A percentile compares a stretch with the other conserved stretches of the same genome.
Conservation (phyloP, 2,888 invertebrate species). For the Noctua janthina region DNA sequence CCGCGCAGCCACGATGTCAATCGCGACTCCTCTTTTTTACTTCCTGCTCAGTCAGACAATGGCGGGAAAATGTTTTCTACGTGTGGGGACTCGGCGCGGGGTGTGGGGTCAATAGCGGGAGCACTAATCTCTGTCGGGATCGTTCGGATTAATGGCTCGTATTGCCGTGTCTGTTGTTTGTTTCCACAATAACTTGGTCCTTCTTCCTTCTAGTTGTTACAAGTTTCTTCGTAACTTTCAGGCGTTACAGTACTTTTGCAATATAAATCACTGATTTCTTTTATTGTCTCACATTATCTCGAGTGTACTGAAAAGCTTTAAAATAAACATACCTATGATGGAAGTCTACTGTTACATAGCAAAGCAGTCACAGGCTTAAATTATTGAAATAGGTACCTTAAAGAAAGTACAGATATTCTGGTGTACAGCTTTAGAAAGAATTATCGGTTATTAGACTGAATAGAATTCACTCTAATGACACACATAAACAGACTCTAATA, state of each 20-base stretch:
- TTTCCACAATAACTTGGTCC: slow-evolving; percentile 82
- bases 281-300: slow-evolving; percentile 8
- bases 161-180: slow-evolving; percentile 88
- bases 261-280: slow-evolving; percentile 18
- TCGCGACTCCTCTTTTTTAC: slow-evolving; percentile 85
- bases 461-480: neutral
- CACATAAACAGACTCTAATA: neutral
- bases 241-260: slow-evolving; percentile 67
- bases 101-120: slow-evolving; percentile 84
- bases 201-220: slow-evolving; percentile 80
- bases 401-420: neutral
- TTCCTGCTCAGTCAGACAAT: slow-evolving; percentile 86
- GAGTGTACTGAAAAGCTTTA: slow-evolving; percentile 1
- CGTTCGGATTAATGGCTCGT: slow-evolving; percentile 88
- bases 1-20: slow-evolving; percentile 82
- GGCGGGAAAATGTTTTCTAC: slow-evolving; percentile 87
- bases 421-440: neutral
- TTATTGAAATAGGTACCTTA: neutral
- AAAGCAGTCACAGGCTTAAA: neutral
- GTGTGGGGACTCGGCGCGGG: slow-evolving; percentile 79
- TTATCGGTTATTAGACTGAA: neutral
- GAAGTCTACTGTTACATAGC: neutral
- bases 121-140: slow-evolving; percentile 88
- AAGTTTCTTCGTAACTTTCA: slow-evolving; percentile 78
- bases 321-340: neutral